Conservation (phyloP, 1,140 invertebrate species). For the Scaptomyza graminum region DNA sequence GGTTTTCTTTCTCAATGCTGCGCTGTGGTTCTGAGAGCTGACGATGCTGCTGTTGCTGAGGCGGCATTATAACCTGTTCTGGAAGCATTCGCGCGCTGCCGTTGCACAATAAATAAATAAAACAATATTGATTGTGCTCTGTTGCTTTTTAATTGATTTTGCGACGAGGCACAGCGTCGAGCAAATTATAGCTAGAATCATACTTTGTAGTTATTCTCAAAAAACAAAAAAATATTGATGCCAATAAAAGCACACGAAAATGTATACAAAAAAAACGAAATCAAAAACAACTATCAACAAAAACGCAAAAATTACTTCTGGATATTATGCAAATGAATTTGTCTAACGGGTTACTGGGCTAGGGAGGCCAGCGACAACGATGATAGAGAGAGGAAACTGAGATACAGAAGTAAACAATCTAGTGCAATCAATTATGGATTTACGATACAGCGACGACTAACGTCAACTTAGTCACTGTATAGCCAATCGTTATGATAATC, state of each 20-base stretch:
- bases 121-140: constrained; percentile 46
- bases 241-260: constrained; percentile 64
- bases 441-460: constrained; percentile 18
- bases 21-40: constrained; percentile 6
- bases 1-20: constrained; percentile 31
- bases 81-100: constrained; percentile 45
- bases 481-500: constrained; percentile 47
- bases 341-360: constrained; percentile 40
- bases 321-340: constrained; percentile 64
- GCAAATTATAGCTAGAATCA: constrained; percentile 64
- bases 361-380: constrained; percentile 18
- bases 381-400: background rate
- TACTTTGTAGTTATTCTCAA: constrained; percentile 71
- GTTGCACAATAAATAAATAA: constrained; percentile 70
- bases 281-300: constrained; percentile 14
- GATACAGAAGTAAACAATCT: constrained; percentile 28
- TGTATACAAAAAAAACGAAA: constrained; percentile 16
- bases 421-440: constrained; percentile 66
- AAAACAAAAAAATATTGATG: constrained; percentile 48
- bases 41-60: constrained; percentile 40
- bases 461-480: constrained; percentile 17
- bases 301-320: constrained; percentile 46
- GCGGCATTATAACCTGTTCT: constrained; percentile 77
- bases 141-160: constrained; percentile 78
- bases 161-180: constrained; percentile 49